Percentiles rank a stretch among this genome's conserved stretches.
These are phyloP conservation scores for Neuroterus valhalla DNA, from an alignment of 1,140 invertebrate genomes.

Conservation along the genomic window DNA sequence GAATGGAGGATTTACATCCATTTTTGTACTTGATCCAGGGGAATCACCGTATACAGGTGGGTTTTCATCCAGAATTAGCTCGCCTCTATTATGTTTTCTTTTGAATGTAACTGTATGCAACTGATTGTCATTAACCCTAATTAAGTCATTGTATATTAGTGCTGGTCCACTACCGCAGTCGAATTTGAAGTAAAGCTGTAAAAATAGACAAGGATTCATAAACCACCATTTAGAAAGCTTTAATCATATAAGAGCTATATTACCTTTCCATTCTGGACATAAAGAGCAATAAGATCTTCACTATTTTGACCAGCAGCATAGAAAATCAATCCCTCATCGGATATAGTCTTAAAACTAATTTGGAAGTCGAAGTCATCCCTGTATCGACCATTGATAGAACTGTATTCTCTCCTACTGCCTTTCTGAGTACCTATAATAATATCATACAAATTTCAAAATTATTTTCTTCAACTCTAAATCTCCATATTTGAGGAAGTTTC, in stretches of 20 bases:
- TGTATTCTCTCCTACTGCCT: conserved; percentile 85
- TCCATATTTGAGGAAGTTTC: too few species aligned
- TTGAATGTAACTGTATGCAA: conserved; percentile 89
- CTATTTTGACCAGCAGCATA: conserved; percentile 84
- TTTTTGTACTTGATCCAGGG: conserved; percentile 74
- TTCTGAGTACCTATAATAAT: conserved; percentile 77
- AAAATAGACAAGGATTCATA: conserved; percentile 34
- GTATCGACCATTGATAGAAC: conserved; percentile 77
- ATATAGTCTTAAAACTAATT: conserved; percentile 87
- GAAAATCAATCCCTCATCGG: conserved; percentile 88
- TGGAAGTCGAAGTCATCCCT: conserved; percentile 84
- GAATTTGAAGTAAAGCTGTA: conserved; percentile 81
- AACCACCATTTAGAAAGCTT: conserved; percentile 20
- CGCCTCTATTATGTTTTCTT: conserved; percentile 76
- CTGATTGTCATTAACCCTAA: conserved; percentile 85
- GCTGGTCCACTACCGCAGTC: conserved; percentile 84
- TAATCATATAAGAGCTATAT: conserved; percentile 45
- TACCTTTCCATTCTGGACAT: conserved; percentile 87
- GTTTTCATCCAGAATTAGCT: conserved; percentile 82
- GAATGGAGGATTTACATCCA: conserved; percentile 83
- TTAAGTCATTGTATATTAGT: conserved; percentile 72
- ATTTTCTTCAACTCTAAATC: too few species aligned
- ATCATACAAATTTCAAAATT: too few species aligned
- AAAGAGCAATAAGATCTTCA: conserved; percentile 87
- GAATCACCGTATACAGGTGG: conserved; percentile 76